Base-by-base conservation (phyloP, 2,888 invertebrate species). In the Crematogaster levior region DNA sequence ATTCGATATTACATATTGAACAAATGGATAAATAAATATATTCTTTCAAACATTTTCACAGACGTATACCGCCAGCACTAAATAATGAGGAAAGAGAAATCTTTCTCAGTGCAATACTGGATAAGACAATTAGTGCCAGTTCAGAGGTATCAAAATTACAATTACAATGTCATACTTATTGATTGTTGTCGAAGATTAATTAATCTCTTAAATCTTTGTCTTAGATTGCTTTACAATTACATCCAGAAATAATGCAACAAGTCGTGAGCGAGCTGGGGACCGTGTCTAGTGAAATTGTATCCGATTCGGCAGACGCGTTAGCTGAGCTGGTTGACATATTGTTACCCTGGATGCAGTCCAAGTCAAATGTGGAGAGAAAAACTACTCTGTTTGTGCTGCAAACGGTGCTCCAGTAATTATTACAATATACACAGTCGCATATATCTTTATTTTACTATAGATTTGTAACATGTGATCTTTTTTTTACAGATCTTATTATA, bases 291-390 rank as follows among this genome's bases (percentile, higher is more conserved):
- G 93, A 93, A 87, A 87, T 92, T 27, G 90, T 94, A 18, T 85
- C 87, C 0, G 91, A 93, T 84, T 93, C 93, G 7, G 90, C 93
- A 0, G 92, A 93, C 51, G 92, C 90, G 10, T 81, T 93, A 1
- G 93, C 93, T 15, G 90, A 92, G 21, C 85, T 93, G 18, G 90
- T 93, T 18, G 93, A 93, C 7, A 92, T 93, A 83, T 86, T 93
- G 10, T 74, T 92, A 56, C 93, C 94, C 0, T 93, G 94, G 93
- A 93, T 94, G 93, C 93, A 93, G 74, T 93, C 93, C 0, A 93
- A 92, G 60, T 91, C 91, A 3, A 81, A 80, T 9, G 75, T 88
- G 0, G 93, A 93, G 65, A 89, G 93, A 43, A 90, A 89, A 81
- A 92, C 89, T 12, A 91, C 93, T 0, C 82, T 94, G 7, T 74